Conservation (phyloP, 2,888 invertebrate genomes). For the Lucinisca nassula region DNA sequence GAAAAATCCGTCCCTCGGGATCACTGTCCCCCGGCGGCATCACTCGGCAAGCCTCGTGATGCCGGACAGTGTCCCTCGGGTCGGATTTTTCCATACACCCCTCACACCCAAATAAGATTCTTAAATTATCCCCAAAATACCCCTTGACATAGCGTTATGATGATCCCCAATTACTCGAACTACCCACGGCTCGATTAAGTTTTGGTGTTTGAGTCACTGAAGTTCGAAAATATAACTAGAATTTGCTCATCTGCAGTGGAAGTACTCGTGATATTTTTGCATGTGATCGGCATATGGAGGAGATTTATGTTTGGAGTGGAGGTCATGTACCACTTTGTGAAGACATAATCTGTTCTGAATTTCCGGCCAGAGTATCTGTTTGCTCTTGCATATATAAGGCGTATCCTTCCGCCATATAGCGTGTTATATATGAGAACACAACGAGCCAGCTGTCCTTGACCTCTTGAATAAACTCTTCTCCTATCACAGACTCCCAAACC, state of each 20-base stretch:
- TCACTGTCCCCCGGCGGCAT: no score
- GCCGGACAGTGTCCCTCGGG: no score
- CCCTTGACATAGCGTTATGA: no score
- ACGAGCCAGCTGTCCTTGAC: slow-evolving; percentile 81
- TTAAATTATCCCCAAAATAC: no score
- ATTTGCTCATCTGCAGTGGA: neutral
- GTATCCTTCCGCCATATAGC: slow-evolving; percentile 73
- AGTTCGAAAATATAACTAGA: neutral
- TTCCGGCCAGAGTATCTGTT: neutral
- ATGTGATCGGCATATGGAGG: neutral
- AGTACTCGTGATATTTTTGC: neutral
- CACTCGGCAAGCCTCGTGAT: no score
- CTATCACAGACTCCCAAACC: slow-evolving; percentile 82
- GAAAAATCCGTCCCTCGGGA: no score
- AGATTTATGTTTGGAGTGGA: no score
- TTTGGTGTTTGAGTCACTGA: neutral
- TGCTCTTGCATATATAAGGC: slow-evolving; percentile 59
- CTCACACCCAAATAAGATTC: no score
- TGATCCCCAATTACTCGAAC: no score
- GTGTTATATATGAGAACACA: slow-evolving; percentile 78
- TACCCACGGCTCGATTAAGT: neutral
- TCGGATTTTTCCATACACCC: no score
- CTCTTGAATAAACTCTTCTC: slow-evolving; percentile 83
- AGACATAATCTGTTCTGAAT: neutral
- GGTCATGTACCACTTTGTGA: no score